Conservation (phyloP, 2,888 invertebrate species). For the Pterostichus madidus region DNA sequence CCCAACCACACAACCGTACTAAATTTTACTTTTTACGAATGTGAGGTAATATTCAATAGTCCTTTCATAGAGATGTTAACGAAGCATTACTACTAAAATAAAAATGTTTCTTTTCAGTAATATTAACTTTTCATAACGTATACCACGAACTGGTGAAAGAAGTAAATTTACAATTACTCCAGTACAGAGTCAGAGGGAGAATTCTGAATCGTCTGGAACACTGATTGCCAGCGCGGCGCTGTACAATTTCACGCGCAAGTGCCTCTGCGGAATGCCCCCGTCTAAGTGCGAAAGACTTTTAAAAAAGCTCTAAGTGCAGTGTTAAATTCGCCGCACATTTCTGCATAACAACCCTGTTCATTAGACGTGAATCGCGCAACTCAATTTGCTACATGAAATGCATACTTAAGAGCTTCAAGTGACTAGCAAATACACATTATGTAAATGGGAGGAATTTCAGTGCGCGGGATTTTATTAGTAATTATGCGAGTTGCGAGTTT, state of each 20-base stretch:
- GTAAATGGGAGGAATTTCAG: neutral
- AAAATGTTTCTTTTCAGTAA: slow-evolving; percentile 21
- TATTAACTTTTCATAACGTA: neutral
- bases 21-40: no score
- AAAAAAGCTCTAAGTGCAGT: slow-evolving; percentile 34
- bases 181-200: no score
- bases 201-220: neutral
- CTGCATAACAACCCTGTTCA: slow-evolving; percentile 48
- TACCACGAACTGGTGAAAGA: neutral
- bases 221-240: slow-evolving; percentile 15
- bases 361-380: slow-evolving; percentile 27
- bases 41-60: no score
- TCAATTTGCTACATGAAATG: slow-evolving; percentile 46
- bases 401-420: slow-evolving; percentile 23
- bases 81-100: slow-evolving; percentile 23
- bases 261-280: neutral
- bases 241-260: slow-evolving; percentile 31
- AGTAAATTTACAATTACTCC: neutral
- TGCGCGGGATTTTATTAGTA: neutral
- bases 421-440: slow-evolving; percentile 8
- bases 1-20: no score
- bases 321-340: slow-evolving; percentile 38
- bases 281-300: slow-evolving; percentile 13
- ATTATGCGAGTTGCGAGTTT: neutral
- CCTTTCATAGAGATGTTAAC: neutral